Percentiles rank a stretch among this genome's conserved stretches.
Evolutionary conservation across 2,113 vertebrate species (phyloP).

Genomic region (Lethenteron reissneri): DNA sequence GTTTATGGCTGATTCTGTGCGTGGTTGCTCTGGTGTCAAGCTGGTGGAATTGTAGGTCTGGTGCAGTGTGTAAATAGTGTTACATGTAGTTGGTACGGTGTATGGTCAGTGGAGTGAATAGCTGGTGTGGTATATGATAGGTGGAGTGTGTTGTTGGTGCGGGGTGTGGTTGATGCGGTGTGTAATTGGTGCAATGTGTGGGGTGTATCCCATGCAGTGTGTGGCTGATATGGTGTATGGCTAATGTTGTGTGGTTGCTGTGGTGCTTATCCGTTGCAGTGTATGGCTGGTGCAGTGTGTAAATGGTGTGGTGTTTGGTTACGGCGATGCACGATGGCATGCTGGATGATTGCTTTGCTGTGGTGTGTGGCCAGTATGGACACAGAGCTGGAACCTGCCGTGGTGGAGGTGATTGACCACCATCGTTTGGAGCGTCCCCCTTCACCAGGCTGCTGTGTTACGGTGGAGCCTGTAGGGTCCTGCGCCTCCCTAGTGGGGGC

Average conservation of each 20-base stretch:
- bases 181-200: no score
- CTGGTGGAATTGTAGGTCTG: no score
- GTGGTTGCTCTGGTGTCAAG: no score
- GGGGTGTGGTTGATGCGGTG: no score
- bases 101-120: no score
- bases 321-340: neutral
- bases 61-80: no score
- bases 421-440: conserved; percentile 30
- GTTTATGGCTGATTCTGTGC: no score
- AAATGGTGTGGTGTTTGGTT: neutral
- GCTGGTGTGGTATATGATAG: no score
- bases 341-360: neutral
- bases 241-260: neutral
- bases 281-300: neutral
- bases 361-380: conserved; percentile 27
- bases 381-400: conserved; percentile 32
- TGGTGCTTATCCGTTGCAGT: neutral
- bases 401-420: conserved; percentile 62
- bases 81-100: no score
- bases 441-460: conserved; percentile 25
- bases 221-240: neutral
- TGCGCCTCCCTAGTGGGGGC: conserved; percentile 61
- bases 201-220: no score
- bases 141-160: no score
- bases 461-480: conserved; percentile 48